Conservation (phyloP, 2,797 vertebrate species). For the Hafferia zeledoni region DNA sequence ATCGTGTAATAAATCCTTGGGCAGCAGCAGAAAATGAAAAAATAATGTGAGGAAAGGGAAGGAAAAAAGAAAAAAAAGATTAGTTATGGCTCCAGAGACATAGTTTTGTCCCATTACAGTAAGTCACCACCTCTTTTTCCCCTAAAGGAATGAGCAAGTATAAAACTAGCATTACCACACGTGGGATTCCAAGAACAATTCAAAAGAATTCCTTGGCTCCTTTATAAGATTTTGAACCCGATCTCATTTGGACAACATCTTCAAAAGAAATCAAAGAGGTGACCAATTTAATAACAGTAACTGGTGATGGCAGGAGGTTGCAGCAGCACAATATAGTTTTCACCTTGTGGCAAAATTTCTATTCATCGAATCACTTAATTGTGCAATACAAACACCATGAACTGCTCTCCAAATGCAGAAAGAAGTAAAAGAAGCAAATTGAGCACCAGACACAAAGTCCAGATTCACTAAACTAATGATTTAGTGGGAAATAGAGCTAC, state of each 20-base stretch:
- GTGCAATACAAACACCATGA: background rate
- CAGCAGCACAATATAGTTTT: background rate
- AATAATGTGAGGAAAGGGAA: background rate
- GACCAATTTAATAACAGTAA: constrained; percentile 14
- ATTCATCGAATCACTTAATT: background rate
- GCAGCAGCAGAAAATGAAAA: constrained; percentile 32
- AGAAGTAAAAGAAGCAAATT: background rate
- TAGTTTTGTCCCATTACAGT: background rate
- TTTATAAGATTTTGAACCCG: constrained; percentile 24
- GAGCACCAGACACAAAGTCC: background rate
- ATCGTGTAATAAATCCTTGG: constrained; percentile 47
- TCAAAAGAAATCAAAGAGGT: constrained; percentile 45
- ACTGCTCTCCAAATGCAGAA: background rate
- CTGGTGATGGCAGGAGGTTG: background rate
- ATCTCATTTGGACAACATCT: constrained; percentile 37
- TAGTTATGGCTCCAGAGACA: constrained; percentile 19
- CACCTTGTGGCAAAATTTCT: background rate
- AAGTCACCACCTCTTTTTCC: constrained; percentile 8
- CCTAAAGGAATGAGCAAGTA: background rate
- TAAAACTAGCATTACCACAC: constrained; percentile 44
- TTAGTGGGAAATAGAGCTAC: background rate
- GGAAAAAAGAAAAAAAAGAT: background rate
- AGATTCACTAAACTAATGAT: background rate
- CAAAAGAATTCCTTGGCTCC: constrained; percentile 43
- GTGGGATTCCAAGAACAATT: background rate